phyloP scores from a whole-genome alignment of 2,888 invertebrate species.

The Laspeyria flexula region DNA sequence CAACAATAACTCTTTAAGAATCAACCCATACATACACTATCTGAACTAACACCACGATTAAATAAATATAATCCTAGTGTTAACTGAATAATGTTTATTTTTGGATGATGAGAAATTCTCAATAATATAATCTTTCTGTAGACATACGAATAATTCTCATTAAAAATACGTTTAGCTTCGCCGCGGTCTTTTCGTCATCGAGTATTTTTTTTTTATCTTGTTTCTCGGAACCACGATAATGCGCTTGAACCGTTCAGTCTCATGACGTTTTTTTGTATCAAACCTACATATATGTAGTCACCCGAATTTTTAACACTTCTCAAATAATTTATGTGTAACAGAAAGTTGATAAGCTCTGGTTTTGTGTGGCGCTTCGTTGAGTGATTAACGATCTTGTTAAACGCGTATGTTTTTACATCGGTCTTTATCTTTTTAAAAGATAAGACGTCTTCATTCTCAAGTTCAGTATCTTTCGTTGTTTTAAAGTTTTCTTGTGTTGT shows the following conservation, averaged over 20 bases:
- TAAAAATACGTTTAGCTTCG: conserved; percentile 46
- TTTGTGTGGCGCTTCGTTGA: conserved; percentile 45
- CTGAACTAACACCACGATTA: neutral
- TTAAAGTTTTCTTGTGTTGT: conserved; percentile 36
- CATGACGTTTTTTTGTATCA: conserved; percentile 60
- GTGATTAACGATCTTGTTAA: conserved; percentile 48
- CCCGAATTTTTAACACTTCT: conserved; percentile 49
- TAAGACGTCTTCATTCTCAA: conserved; percentile 39
- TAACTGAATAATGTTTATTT: neutral
- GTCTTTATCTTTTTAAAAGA: conserved; percentile 46
- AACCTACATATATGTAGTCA: conserved; percentile 45
- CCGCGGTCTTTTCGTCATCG: conserved; percentile 54
- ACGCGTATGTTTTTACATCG: conserved; percentile 46
- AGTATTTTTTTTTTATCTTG: conserved; percentile 62
- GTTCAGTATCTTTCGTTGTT: conserved; percentile 26
- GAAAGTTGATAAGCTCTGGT: conserved; percentile 52
- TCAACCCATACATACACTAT: neutral
- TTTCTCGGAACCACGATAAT: conserved; percentile 70
- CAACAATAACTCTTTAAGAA: conserved; percentile 6
- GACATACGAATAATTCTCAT: conserved; percentile 43
- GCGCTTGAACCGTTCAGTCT: conserved; percentile 48
- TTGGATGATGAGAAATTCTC: conserved; percentile 17
- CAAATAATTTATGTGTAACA: conserved; percentile 52
- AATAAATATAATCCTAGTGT: neutral
- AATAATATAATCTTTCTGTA: conserved; percentile 29